These are phyloP conservation scores for Hyposoter didymator DNA, from an alignment of 2,888 invertebrate genomes.

Conservation along the genomic window DNA sequence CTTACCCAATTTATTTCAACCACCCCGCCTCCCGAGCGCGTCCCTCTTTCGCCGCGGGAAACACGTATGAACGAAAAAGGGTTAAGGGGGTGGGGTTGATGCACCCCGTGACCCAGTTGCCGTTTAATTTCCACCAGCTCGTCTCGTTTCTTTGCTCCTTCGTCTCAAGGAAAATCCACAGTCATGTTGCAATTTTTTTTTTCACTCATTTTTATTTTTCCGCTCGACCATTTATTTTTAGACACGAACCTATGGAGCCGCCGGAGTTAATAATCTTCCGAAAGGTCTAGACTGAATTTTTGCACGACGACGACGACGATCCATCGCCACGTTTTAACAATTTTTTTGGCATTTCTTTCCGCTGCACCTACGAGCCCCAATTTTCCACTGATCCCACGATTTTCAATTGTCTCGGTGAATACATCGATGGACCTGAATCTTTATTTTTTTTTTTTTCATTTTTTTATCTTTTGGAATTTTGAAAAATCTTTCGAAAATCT, in stretches of 20 bases:
- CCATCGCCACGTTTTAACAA: neutral
- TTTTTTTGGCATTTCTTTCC: neutral
- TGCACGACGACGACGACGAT: neutral
- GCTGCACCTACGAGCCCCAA: neutral
- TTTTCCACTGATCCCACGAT: neutral
- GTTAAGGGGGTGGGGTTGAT: slow-evolving; percentile 11
- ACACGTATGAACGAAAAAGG: slow-evolving; percentile 16
- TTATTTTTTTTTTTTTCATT: neutral
- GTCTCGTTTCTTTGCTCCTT: neutral
- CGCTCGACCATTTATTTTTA: neutral
- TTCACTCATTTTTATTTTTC: neutral
- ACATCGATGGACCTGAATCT: neutral
- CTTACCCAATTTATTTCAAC: slow-evolving; percentile 14
- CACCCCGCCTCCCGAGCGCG: neutral
- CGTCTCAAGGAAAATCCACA: neutral
- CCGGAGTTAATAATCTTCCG: neutral
- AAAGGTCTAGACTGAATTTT: neutral
- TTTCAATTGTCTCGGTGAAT: neutral
- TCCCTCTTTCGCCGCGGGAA: neutral
- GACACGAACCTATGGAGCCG: slow-evolving; percentile 7
- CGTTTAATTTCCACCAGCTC: neutral
- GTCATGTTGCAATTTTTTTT: neutral
- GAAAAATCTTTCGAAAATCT: neutral
- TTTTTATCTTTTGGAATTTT: neutral
- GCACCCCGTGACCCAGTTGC: slow-evolving; percentile 28